phyloP scores from a whole-genome alignment of 2,888 invertebrate genomes.

The Rhamphomyia laevipes region DNA sequence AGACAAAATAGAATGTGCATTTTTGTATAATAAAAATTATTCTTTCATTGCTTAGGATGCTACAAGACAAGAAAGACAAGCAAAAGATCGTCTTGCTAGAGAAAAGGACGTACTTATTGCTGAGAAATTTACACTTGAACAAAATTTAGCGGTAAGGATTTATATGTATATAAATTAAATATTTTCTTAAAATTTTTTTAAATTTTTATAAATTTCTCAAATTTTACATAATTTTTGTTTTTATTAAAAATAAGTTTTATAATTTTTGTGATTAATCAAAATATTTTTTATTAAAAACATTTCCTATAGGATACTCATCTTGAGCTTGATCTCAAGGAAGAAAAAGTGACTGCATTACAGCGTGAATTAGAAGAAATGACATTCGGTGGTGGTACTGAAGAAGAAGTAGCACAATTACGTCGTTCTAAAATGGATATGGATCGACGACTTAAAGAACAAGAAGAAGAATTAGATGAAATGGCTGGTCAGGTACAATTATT shows the following conservation, averaged over 20 bases:
- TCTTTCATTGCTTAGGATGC: constrained; percentile 46
- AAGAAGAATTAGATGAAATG: constrained; percentile 91
- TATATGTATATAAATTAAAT: background rate
- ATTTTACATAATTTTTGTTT: too few relatives aligned
- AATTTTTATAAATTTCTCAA: too few relatives aligned
- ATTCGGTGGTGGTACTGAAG: constrained; percentile 67
- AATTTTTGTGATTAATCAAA: background rate
- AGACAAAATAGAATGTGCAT: too few relatives aligned
- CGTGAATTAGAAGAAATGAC: constrained; percentile 80
- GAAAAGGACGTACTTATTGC: constrained; percentile 77
- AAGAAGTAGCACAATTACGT: constrained; percentile 71
- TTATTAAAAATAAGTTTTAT: background rate
- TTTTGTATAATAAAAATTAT: background rate
- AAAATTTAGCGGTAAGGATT: constrained; percentile 63
- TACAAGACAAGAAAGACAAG: constrained; percentile 63
- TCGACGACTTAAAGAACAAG: constrained; percentile 71
- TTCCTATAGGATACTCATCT: constrained; percentile 73
- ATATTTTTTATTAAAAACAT: constrained; percentile 13
- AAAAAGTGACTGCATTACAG: constrained; percentile 65
- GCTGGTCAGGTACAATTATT: constrained; percentile 81
- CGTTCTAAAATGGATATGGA: constrained; percentile 81
- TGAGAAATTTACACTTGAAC: constrained; percentile 79
- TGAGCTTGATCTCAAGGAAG: constrained; percentile 81
- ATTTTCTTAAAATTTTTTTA: background rate
- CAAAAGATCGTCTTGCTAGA: constrained; percentile 65